Conservation (phyloP, 2,113 vertebrate genomes). For the Dryoscopus gambensis region DNA sequence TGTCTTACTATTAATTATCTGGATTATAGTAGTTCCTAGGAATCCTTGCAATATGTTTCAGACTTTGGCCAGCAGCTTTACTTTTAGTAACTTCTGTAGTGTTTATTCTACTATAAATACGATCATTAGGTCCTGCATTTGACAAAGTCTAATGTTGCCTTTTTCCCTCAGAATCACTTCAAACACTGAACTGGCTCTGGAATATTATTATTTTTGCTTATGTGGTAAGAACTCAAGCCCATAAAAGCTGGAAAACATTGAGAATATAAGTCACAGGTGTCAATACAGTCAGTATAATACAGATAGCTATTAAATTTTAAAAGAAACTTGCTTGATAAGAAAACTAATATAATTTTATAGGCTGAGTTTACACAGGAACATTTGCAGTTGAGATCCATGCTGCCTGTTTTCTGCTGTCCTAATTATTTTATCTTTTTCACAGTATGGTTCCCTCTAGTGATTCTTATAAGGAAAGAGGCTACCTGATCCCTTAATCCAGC, state of each 20-base stretch:
- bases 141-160: background rate
- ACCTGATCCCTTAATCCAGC: slow-evolving; percentile 80
- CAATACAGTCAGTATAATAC: background rate
- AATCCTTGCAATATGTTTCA: background rate
- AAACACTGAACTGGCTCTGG: background rate
- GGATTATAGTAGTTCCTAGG: background rate
- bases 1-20: background rate
- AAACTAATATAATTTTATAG: slow-evolving; percentile 48
- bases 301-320: slow-evolving; percentile 22
- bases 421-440: slow-evolving; percentile 73
- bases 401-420: slow-evolving; percentile 59
- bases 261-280: slow-evolving; percentile 35
- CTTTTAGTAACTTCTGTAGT: background rate
- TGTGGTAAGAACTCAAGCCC: background rate
- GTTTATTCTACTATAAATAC: background rate
- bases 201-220: background rate
- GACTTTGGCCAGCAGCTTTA: background rate
- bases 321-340: slow-evolving; percentile 8
- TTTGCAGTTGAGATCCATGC: slow-evolving; percentile 19
- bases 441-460: slow-evolving; percentile 75
- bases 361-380: slow-evolving; percentile 38
- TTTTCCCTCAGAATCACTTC: background rate
- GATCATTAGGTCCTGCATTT: background rate
- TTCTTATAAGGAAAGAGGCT: slow-evolving; percentile 76
- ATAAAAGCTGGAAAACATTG: background rate